These are phyloP conservation scores for Lepidurus arcticus DNA, from an alignment of 1,140 invertebrate genomes.

Conservation along the genomic window DNA sequence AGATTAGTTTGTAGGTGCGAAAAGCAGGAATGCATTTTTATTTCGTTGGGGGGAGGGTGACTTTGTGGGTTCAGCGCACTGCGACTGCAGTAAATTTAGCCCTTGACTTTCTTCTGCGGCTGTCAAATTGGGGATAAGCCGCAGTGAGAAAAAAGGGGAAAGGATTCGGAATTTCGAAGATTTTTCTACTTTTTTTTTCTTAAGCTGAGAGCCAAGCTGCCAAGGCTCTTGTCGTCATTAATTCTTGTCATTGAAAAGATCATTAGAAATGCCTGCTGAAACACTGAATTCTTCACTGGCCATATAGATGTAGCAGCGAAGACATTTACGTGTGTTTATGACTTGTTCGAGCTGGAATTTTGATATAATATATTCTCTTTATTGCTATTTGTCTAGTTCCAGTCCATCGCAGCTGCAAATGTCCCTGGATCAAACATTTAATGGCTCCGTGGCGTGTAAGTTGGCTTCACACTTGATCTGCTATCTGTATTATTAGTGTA, in stretches of 20 bases:
- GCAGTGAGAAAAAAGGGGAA: background rate
- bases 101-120: no score
- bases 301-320: background rate
- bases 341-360: background rate
- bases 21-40: no score
- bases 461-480: background rate
- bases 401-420: slow-evolving; percentile 33
- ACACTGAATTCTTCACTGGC: background rate
- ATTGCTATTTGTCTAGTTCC: background rate
- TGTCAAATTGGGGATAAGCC: no score
- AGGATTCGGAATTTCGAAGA: background rate
- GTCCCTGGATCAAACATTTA: slow-evolving; percentile 30
- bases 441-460: slow-evolving; percentile 30
- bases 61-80: no score
- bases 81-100: no score
- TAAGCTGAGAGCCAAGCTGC: background rate
- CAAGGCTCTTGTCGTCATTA: slow-evolving; percentile 1
- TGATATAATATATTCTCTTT: background rate
- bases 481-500: background rate
- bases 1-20: no score
- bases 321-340: slow-evolving; percentile 19
- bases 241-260: slow-evolving; percentile 5
- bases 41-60: no score
- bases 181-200: background rate
- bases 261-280: background rate